phyloP scores from a whole-genome alignment of 2,888 invertebrate genomes.

The Drosophila eohydei region DNA sequence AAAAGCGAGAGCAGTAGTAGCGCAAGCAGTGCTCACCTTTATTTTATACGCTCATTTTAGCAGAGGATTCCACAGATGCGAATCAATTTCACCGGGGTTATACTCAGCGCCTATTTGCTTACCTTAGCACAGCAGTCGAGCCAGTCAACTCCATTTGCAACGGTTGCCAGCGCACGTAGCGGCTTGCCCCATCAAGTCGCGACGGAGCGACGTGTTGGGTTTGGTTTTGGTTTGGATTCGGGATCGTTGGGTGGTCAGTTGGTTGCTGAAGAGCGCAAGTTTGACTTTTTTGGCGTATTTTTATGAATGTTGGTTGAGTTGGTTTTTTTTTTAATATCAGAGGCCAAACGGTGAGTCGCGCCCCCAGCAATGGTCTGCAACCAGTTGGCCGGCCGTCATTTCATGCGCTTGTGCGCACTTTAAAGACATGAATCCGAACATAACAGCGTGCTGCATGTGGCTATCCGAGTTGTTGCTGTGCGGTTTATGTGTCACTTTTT shows the following conservation, averaged over 20 bases:
- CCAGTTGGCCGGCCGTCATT: slow-evolving; percentile 28
- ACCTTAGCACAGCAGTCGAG: slow-evolving; percentile 19
- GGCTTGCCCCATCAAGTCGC: slow-evolving; percentile 49
- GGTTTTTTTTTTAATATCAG: slow-evolving; percentile 51
- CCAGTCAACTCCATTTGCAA: slow-evolving; percentile 59
- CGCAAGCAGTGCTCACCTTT: slow-evolving; percentile 25
- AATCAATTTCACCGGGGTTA: slow-evolving; percentile 38
- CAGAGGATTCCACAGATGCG: slow-evolving; percentile 10
- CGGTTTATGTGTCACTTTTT: slow-evolving; percentile 48
- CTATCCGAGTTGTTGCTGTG: slow-evolving; percentile 28
- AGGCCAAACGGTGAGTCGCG: slow-evolving; percentile 46
- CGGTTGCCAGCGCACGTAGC: slow-evolving; percentile 62
- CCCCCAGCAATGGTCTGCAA: slow-evolving; percentile 30
- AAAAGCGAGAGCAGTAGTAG: slow-evolving; percentile 10
- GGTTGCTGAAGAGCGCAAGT: slow-evolving; percentile 36
- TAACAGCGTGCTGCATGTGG: slow-evolving; percentile 29
- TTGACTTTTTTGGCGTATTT: slow-evolving; percentile 42
- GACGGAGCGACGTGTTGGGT: slow-evolving; percentile 31
- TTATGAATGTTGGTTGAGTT: slow-evolving; percentile 52
- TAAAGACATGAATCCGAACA: slow-evolving; percentile 57
- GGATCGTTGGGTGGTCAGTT: slow-evolving; percentile 64
- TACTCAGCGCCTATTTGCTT: slow-evolving; percentile 54
- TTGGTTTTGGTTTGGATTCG: slow-evolving; percentile 17
- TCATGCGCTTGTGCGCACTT: slow-evolving; percentile 65
- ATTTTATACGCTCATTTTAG: slow-evolving; percentile 29